Percentiles rank a stretch among this genome's conserved stretches.
phyloP scores from a whole-genome alignment of 2,797 vertebrate genomes.

The Naso thynnoides region DNA sequence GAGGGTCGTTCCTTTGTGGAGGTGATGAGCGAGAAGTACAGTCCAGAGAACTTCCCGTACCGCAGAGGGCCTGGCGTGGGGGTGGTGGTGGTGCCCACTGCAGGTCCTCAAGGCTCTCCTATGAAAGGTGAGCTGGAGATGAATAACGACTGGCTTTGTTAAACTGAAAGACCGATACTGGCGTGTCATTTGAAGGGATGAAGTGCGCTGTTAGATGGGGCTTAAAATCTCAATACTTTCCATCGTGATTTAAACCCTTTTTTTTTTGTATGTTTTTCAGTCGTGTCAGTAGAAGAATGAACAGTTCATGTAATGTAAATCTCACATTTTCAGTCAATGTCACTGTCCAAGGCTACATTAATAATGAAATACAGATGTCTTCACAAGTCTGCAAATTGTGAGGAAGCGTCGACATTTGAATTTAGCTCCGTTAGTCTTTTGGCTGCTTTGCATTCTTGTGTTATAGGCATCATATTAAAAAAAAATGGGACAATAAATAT shows the following conservation, averaged over 20 bases:
- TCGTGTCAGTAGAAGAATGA: background rate
- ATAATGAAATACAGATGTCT: background rate
- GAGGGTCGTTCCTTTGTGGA: constrained; percentile 95
- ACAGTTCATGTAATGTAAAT: background rate
- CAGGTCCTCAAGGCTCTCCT: constrained; percentile 91
- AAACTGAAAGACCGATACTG: background rate
- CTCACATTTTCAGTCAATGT: background rate
- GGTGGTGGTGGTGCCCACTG: constrained; percentile 90
- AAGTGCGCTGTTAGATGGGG: background rate
- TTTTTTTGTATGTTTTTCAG: background rate
- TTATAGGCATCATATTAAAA: background rate
- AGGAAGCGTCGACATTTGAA: background rate
- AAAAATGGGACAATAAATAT: background rate
- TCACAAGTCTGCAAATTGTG: background rate
- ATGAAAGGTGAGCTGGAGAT: constrained; percentile 91
- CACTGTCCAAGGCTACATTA: background rate
- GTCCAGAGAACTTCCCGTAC: constrained; percentile 97
- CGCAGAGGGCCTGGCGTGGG: constrained; percentile 94
- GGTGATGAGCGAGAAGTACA: constrained; percentile 98
- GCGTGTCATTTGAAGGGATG: background rate
- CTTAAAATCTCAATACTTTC: background rate
- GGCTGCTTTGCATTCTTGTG: background rate
- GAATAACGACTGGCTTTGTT: background rate
- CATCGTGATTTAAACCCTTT: background rate
- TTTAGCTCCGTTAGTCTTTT: background rate